A percentile compares a stretch with the other conserved stretches of the same genome.
Conservation (phyloP, 2,797 vertebrate species). For the Coccyzus lansbergi region DNA sequence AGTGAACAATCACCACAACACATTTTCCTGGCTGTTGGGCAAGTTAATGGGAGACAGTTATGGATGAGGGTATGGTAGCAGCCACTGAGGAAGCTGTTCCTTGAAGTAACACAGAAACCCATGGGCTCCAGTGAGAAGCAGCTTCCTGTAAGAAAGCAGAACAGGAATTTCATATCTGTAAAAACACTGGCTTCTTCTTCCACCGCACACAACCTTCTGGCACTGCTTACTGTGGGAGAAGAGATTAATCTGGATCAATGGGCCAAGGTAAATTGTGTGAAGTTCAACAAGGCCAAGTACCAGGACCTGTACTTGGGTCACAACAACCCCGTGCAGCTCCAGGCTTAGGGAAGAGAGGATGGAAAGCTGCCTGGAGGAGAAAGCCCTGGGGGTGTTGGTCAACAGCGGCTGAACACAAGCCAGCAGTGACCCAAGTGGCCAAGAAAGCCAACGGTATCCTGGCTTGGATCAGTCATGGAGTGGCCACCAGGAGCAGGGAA, state of each 20-base stretch:
- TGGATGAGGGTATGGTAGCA: neutral
- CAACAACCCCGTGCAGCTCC: no score
- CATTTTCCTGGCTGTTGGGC: neutral
- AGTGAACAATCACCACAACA: fast-evolving
- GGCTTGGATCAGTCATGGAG: no score
- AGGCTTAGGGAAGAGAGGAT: no score
- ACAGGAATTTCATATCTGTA: neutral
- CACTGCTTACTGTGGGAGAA: neutral
- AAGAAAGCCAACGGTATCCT: no score
- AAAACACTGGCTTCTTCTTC: neutral
- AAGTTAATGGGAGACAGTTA: neutral
- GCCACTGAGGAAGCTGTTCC: neutral
- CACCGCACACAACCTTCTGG: fast-evolving
- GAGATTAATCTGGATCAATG: neutral
- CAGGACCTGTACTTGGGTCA: no score
- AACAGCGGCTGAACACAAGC: no score
- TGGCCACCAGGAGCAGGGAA: no score
- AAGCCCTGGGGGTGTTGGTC: no score
- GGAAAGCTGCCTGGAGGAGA: no score
- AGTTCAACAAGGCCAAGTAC: no score
- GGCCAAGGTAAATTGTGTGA: no score
- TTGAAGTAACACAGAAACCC: neutral
- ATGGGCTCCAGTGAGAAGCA: neutral
- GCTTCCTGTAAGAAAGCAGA: neutral
- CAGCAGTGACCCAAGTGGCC: no score